Percentiles rank a stretch among this genome's conserved stretches.
phyloP scores from a whole-genome alignment of 2,113 vertebrate species.

The Amblyopsis rosae region DNA sequence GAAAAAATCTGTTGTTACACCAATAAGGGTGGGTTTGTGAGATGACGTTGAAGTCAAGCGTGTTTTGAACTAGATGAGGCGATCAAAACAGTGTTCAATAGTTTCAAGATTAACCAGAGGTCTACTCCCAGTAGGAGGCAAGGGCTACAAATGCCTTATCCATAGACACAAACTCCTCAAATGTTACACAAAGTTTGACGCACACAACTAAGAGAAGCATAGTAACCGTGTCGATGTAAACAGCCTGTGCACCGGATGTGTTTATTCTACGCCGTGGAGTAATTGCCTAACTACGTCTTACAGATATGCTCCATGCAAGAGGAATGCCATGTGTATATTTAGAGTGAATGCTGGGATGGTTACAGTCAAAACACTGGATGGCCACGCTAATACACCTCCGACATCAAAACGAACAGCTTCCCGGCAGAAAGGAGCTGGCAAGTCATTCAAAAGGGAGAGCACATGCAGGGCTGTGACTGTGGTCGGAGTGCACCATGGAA shows the following conservation, averaged over 20 bases:
- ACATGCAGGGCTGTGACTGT: conserved; percentile 45
- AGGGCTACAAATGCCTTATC: too few species aligned
- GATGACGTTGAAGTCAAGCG: too few species aligned
- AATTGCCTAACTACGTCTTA: conserved; percentile 72
- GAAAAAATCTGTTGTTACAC: too few species aligned
- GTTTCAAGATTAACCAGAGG: too few species aligned
- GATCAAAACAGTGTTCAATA: too few species aligned
- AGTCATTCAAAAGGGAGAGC: conserved; percentile 60
- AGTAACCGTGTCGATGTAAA: conserved; percentile 47
- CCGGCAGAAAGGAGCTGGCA: conserved; percentile 71
- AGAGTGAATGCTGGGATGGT: conserved; percentile 66
- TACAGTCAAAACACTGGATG: conserved; percentile 65
- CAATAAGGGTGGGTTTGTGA: too few species aligned
- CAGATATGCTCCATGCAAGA: conserved; percentile 59
- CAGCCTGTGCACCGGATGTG: conserved; percentile 61
- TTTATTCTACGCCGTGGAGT: conserved; percentile 70
- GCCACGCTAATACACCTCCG: conserved; percentile 57
- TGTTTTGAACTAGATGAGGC: too few species aligned
- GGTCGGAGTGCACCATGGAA: conserved; percentile 24
- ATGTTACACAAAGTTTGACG: conserved; percentile 42
- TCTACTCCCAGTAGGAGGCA: too few species aligned
- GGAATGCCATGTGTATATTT: conserved; percentile 67
- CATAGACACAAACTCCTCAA: not conserved
- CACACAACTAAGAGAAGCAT: conserved; percentile 46
- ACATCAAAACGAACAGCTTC: conserved; percentile 69